Base-by-base conservation (phyloP, 2,797 vertebrate species). In the Nothura maculosa region DNA sequence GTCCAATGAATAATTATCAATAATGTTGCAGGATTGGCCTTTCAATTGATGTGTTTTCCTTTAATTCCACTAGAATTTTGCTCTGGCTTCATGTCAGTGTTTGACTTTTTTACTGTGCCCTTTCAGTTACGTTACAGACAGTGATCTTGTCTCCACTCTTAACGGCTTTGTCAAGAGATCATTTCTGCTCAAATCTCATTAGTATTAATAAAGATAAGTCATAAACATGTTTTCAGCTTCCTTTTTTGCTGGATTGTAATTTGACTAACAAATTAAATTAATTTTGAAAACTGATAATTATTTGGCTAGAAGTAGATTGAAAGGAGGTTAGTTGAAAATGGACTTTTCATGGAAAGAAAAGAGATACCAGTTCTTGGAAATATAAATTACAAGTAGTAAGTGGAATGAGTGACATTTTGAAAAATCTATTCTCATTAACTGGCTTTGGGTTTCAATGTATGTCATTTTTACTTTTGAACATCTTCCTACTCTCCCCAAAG, bases 401-500 rank as follows among this genome's bases (percentile, higher is more conserved):
- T 54, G 22, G 77, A 43, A 68, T 93, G 84, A 96, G 60, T 94
- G 92, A 93, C 93, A 93, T 94, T 87, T 87, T 66, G 55, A 93
- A 94, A 94, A 95, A 94, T 93, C 93, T 87, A 42, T 28, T 89
- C 95, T 94, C 93, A 95, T 96, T 96, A 95, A 90, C 90, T 15
- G 2, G 81, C 86, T 94, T 94, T 94, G 88, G 84, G 90, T 93
- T 93, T 94, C 93, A 89, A 76, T 58, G 43, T 8, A 69, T 85
- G 91, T 81, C 93, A 89, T 94, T 95, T 96, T 95, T 48, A 24
- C 45, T 32, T 68, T 48, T 32, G n/a, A 47, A 68, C 45, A 48
- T 68, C n/a, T 48, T 47, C 32, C 34, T 48, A 48, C n/a, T 68
- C n/a, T 19, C 66, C 34, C 14, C 47, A 12, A 68, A 32, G n/a